Base-by-base conservation (phyloP, 1,140 invertebrate genomes). In the Anastrepha ludens region DNA sequence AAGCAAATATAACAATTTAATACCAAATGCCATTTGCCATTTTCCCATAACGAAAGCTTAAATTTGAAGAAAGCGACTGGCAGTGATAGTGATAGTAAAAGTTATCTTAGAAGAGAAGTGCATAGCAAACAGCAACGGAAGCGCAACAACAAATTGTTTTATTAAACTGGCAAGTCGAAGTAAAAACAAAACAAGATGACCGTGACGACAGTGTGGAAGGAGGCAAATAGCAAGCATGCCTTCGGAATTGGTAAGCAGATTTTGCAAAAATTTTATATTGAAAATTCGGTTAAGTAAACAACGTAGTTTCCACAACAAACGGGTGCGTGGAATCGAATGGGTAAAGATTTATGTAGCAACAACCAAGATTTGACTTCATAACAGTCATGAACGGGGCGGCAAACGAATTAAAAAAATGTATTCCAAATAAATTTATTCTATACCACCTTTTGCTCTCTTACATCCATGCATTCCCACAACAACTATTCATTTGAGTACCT, bases 221-320 rank as follows among this genome's bases (percentile, higher is more conserved):
- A 91, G 87, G 91, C 91, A 89, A 92, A 90, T 90, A 90, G 89
- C 89, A 92, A 91, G 89, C 91, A 91, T 81, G 90, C 90, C 88
- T 92, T 91, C 89, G 91, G 91, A 90, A 92, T 92, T 92, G 91
- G 91, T 92, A 81, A 91, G 91, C 50, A 8, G 50, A 11, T 6
- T 55, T 55, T 92, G 8, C 67, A 39, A 67, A 29, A 67, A 64
- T 64, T 17, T 74, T 74, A 50, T 74, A 7, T 11, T n/a, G 29
- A 41, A 50, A 0, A 5, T n/a, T 17, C 17, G 13, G 39, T 47
- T 29, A 29, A 29, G 29, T 29, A 29, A 29, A 29, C 29, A 29
- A 29, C 29, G 29, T 29, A 29, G 29, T 29, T 29, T 29, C 1
- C 29, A 29, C 29, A 29, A 29, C 29, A 29, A 29, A 29, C 29